A percentile compares a stretch with the other conserved stretches of the same genome.
Evolutionary conservation across 1,140 invertebrate species (phyloP).

Genomic region (Musca vetustissima): DNA sequence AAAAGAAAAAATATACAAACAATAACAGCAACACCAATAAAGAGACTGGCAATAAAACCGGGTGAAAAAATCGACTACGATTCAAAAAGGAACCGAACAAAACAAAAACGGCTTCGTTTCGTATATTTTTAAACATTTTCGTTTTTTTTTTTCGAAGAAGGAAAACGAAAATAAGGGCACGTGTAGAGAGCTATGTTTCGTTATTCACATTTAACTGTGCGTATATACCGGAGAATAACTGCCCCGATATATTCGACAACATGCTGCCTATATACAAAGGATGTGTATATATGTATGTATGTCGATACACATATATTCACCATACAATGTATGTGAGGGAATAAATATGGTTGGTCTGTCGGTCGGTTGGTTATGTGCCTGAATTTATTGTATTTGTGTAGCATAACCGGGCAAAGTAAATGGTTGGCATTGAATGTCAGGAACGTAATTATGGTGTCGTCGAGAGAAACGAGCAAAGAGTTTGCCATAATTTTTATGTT

Average conservation of each 20-base stretch:
- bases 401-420: constrained; percentile 16
- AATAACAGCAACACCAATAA: neutral
- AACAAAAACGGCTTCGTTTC: neutral
- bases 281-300: neutral
- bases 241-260: neutral
- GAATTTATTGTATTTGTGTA: no score
- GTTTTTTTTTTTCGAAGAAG: no score
- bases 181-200: constrained; percentile 35
- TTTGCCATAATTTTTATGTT: constrained; percentile 2
- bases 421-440: constrained; percentile 24
- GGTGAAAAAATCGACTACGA: constrained; percentile 13
- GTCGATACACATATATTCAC: no score
- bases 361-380: no score
- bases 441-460: constrained; percentile 23
- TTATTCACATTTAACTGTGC: constrained; percentile 7
- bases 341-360: no score
- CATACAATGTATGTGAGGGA: constrained; percentile 3
- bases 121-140: no score
- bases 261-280: constrained; percentile 6
- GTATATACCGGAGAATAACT: constrained; percentile 1
- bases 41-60: constrained; percentile 39
- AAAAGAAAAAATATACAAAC: no score
- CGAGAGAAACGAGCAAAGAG: constrained; percentile 4
- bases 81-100: constrained; percentile 11
- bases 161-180: constrained; percentile 42